Evolutionary conservation across 2,113 vertebrate species (phyloP), one percentile per base, ranked within the genome.

Genomic region (Brachirus orientalis): DNA sequence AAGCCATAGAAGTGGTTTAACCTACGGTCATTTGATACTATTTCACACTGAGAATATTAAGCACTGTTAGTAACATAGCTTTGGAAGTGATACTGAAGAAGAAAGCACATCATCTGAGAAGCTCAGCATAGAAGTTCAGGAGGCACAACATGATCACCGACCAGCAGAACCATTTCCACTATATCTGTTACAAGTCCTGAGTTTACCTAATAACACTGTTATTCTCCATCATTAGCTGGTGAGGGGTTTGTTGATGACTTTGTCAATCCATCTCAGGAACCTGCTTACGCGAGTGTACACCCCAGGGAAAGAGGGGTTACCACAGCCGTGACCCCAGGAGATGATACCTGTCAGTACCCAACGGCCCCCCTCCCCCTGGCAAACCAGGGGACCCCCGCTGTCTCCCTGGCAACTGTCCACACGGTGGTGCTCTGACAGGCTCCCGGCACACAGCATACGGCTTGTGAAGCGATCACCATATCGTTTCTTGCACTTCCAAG

Each of bases 331-430:
- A 19, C 95, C 95, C 95, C 95, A 96, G 14, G 95, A 96, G 63
- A 95, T 96, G 77, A 96, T 84, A 11, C 95, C 95, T 18, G 93
- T 88, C 69, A 96, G 93, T 53, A 94, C 89, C 95, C 95, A 96
- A 11, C 80, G 94, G 5, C 94, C 94, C 0, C 83, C 87, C 57
- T 92, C 65, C 10, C 81, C 93, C 82, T 94, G 95, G 63, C 95
- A 96, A 75, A 94, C 93, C 79, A 96, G 92, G 0, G 95, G 95
- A 17, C 95, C 95, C 7, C 95, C 95, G 0, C 95, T 96, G 90
- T 96, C 95, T 0, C 95, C 95, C 84, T 95, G 95, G 70, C 95
- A 96, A 76, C 95, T 96, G 89, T 96, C 95, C 63, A 95, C 95
- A 0, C 94, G 91, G 18, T 91, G 94, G 1, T 85, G 92, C 83